Evolutionary conservation across 2,888 invertebrate species (phyloP), one percentile per base, ranked within the genome.

Genomic region (Parasteatoda lunata): DNA sequence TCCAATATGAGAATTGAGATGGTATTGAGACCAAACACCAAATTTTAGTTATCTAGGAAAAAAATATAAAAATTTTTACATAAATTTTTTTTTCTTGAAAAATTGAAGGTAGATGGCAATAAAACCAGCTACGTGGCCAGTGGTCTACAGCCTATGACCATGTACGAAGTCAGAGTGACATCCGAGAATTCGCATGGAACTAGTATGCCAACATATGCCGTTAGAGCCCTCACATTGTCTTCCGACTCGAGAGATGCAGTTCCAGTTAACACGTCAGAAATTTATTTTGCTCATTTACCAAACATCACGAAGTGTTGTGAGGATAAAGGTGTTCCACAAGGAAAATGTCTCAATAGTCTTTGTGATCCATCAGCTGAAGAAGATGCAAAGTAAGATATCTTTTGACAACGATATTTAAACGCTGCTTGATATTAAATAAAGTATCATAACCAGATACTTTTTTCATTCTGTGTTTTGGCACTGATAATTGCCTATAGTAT

Each of bases 121-220:
- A 78, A 85, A 54, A 89, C 86, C 1, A 85, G 88, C 48, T 89
- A 87, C 66, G 92, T 94, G 0, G 91, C 96, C 3, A 94, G 94
- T 90, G 94, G 95, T 91, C 92, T 96, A 59, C 93, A 93, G 11
- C 95, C 96, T 0, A 95, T 95, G 90, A 96, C 96, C 0, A 96
- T 96, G 96, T 96, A 96, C 91, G 96, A 96, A 90, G 93, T 96
- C 6, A 94, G 94, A 0, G 95, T 96, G 9, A 94, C 94, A 0
- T 95, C 96, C 0, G 93, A 93, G 79, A 96, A 96, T 91, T 93
- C 94, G 30, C 95, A 95, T 91, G 96, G 96, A 0, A 93, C 94
- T 0, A 96, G 96, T 92, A 92, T 96, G 89, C 96, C 96, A 0
- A 95, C 95, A 80, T 94, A 95, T 90, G 93, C 94, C 13, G 92